Percentiles rank a stretch among this genome's conserved stretches.
phyloP scores from a whole-genome alignment of 2,888 invertebrate genomes.

The Bhutanitis thaidina region DNA sequence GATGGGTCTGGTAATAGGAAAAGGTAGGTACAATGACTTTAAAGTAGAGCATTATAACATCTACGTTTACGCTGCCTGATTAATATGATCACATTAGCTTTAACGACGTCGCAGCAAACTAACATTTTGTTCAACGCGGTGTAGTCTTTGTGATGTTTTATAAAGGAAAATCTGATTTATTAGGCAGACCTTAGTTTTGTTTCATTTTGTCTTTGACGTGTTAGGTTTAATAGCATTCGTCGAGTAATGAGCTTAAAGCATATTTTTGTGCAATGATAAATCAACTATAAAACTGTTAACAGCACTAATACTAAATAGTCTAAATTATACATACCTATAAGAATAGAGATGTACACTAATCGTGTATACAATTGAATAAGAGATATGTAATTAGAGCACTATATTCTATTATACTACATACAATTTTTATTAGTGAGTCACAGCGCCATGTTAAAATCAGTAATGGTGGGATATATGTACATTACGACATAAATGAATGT shows the following conservation, averaged over 20 bases:
- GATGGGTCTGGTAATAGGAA: background rate
- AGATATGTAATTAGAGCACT: too few species aligned
- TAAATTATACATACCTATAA: too few species aligned
- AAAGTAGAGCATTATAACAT: conserved; percentile 1
- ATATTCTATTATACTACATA: too few species aligned
- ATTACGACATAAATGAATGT: too few species aligned
- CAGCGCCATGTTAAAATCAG: too few species aligned
- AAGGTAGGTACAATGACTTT: background rate
- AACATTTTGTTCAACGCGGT: conserved; percentile 6
- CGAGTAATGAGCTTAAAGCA: background rate
- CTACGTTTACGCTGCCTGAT: background rate
- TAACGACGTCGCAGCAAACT: conserved; percentile 7
- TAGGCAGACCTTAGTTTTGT: conserved; percentile 17
- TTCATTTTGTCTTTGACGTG: conserved; percentile 11
- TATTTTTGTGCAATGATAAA: too few species aligned
- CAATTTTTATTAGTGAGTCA: too few species aligned
- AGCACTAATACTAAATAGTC: too few species aligned
- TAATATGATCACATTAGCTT: conserved; percentile 10
- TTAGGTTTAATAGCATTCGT: background rate
- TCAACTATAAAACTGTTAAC: too few species aligned
- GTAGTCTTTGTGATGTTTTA: conserved; percentile 11
- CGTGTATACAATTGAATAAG: too few species aligned
- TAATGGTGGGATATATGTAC: too few species aligned
- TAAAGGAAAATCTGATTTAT: conserved; percentile 22
- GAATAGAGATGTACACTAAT: too few species aligned